Conservation (phyloP, 2,797 vertebrate genomes). For the Clarias fuscus region DNA sequence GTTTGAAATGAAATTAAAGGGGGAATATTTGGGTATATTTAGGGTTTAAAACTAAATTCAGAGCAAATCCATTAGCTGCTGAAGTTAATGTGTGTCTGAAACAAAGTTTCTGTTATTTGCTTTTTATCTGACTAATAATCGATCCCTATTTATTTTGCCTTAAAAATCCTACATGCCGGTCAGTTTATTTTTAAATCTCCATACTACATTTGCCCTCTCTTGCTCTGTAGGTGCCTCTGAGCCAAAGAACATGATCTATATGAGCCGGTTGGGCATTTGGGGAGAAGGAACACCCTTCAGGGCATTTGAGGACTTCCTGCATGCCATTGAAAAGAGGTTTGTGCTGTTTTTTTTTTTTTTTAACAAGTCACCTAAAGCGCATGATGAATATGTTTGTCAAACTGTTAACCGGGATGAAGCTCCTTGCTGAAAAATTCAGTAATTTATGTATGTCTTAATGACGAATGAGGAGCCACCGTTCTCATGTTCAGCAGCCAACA, state of each 20-base stretch:
- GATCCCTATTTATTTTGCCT: too few species aligned
- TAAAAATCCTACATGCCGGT: too few species aligned
- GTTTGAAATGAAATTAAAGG: too few species aligned
- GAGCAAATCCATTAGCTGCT: too few species aligned
- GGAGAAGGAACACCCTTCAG: slow-evolving; percentile 94
- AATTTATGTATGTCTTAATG: not conserved
- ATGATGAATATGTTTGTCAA: not conserved
- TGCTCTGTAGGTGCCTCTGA: slow-evolving; percentile 88
- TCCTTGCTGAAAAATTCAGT: not conserved
- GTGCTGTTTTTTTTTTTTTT: not conserved
- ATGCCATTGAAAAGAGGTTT: slow-evolving; percentile 95
- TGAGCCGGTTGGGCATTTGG: slow-evolving; percentile 99
- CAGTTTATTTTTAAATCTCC: not conserved
- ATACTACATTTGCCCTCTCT: not conserved
- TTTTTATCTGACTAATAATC: not conserved
- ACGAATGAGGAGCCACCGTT: not conserved
- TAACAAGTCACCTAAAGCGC: not conserved
- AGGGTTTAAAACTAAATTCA: too few species aligned
- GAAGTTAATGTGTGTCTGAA: not conserved
- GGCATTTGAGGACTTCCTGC: slow-evolving; percentile 94
- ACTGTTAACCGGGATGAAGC: too few species aligned
- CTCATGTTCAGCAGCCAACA: not conserved
- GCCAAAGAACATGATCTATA: slow-evolving; percentile 99
- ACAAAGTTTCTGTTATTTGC: not conserved
- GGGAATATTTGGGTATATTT: too few species aligned